Percentiles rank a stretch among this genome's conserved stretches.
Evolutionary conservation across 2,888 invertebrate species (phyloP).

Genomic region (Drosophila kambysellisi): DNA sequence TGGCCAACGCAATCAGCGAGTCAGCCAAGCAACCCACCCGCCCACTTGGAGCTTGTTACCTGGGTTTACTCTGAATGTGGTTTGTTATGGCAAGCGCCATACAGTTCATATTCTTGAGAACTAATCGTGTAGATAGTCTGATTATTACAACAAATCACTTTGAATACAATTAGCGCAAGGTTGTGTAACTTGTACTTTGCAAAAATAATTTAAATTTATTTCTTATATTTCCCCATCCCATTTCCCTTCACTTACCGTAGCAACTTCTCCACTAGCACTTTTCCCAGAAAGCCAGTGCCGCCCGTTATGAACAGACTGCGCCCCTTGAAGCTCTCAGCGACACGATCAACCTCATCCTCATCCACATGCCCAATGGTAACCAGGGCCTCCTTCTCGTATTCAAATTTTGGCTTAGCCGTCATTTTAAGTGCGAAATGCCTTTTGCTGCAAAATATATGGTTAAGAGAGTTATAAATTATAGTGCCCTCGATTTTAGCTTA

Average conservation of each 20-base stretch:
- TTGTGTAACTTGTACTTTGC: neutral
- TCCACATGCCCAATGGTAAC: conserved; percentile 73
- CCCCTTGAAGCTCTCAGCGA: conserved; percentile 82
- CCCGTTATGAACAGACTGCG: conserved; percentile 84
- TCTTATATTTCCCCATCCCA: too few relatives aligned
- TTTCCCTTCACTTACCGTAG: conserved; percentile 72
- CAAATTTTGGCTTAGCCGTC: conserved; percentile 81
- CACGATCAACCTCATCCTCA: conserved; percentile 82
- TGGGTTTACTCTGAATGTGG: conserved; percentile 8
- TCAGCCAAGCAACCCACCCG: conserved; percentile 16
- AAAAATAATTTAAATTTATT: neutral
- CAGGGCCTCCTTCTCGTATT: conserved; percentile 73
- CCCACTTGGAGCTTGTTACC: conserved; percentile 25
- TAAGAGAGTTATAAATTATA: conserved; percentile 1
- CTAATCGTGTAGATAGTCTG: too few relatives aligned
- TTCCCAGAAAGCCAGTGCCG: conserved; percentile 85
- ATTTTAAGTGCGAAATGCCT: conserved; percentile 43
- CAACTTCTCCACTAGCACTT: conserved; percentile 85
- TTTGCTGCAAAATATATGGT: conserved; percentile 29
- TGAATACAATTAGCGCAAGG: neutral
- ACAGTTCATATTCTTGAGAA: conserved; percentile 1
- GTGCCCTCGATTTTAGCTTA: conserved; percentile 25
- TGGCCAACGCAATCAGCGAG: conserved; percentile 15
- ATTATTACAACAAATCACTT: neutral
- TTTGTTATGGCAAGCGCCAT: neutral